Evolutionary conservation across 2,888 invertebrate genomes (phyloP).

Genomic region (Lasioglossum calceatum): DNA sequence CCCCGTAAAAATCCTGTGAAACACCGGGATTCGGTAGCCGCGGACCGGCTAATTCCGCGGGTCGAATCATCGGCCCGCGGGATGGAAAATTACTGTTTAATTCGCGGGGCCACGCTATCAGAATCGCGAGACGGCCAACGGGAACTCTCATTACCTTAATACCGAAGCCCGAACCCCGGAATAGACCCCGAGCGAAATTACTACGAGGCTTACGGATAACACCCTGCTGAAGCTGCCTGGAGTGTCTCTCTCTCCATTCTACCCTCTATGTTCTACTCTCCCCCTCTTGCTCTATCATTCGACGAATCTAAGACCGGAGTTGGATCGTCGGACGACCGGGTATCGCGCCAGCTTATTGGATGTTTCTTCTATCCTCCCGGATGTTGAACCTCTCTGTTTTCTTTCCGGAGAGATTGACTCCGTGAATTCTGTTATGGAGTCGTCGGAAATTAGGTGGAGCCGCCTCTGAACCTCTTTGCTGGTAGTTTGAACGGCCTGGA

Average conservation of each 20-base stretch:
- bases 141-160: conserved; percentile 68
- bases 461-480: neutral
- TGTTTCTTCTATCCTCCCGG: conserved; percentile 29
- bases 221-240: conserved; percentile 43
- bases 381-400: neutral
- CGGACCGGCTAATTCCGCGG: conserved; percentile 46
- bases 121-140: conserved; percentile 31
- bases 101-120: conserved; percentile 44
- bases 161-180: conserved; percentile 30
- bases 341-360: conserved; percentile 18
- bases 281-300: neutral
- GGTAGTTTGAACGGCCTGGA: conserved; percentile 14
- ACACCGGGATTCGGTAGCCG: neutral
- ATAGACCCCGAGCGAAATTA: conserved; percentile 60
- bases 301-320: conserved; percentile 42
- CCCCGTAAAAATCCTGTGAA: neutral
- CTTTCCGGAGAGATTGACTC: conserved; percentile 18
- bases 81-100: conserved; percentile 64
- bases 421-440: conserved; percentile 13
- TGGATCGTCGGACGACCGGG: conserved; percentile 13
- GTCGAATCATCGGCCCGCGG: conserved; percentile 48
- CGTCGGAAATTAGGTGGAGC: conserved; percentile 27
- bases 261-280: neutral
- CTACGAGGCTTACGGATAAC: conserved; percentile 62
- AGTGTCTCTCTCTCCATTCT: neutral